A percentile compares a stretch with the other conserved stretches of the same genome.
phyloP scores from a whole-genome alignment of 2,797 vertebrate species.

The Pachyuromys duprasi region DNA sequence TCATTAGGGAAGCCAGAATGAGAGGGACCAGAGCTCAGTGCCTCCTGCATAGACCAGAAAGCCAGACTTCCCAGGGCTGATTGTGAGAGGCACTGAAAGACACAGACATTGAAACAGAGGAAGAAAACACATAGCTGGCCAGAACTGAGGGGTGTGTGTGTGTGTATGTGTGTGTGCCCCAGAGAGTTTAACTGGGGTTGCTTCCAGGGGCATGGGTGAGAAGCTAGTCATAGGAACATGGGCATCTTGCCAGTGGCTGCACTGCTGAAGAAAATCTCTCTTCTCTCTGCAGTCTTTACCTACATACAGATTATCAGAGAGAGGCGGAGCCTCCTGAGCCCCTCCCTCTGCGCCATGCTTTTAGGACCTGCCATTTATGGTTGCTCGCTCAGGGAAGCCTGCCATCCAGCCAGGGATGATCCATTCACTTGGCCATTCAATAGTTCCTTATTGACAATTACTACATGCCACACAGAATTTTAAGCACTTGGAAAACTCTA shows the following conservation, averaged over 20 bases:
- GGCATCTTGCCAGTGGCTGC: neutral
- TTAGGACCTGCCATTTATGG: neutral
- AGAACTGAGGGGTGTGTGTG: neutral
- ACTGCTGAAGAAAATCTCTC: neutral
- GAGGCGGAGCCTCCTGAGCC: neutral
- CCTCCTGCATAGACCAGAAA: neutral
- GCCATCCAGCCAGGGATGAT: neutral
- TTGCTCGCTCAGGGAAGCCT: neutral
- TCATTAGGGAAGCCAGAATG: neutral
- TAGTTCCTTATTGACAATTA: neutral
- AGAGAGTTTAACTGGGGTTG: neutral
- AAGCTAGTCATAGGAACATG: neutral
- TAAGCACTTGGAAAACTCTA: neutral
- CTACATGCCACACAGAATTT: neutral
- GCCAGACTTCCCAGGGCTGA: neutral
- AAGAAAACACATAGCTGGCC: neutral
- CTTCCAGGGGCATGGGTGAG: neutral
- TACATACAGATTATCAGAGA: neutral
- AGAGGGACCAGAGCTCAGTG: neutral
- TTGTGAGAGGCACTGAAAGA: neutral
- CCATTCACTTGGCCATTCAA: neutral
- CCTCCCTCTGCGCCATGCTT: neutral
- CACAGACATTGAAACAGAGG: neutral
- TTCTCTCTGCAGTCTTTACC: neutral
- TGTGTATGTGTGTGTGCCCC: neutral